These are phyloP conservation scores for Temnothorax rugatulus DNA, from an alignment of 2,888 invertebrate genomes.

Conservation along the genomic window DNA sequence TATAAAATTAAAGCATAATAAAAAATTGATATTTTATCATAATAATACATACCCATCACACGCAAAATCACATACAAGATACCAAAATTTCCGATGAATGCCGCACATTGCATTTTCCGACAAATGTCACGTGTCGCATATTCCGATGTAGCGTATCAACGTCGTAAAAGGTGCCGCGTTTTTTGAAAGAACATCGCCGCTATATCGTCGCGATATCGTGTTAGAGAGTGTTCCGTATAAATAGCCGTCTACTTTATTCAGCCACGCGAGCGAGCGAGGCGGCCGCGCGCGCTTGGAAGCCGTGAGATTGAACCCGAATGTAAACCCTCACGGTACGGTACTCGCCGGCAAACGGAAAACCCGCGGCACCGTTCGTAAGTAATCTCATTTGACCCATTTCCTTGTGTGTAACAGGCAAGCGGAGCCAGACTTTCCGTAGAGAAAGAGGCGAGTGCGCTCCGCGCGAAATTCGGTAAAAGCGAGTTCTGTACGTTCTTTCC, in stretches of 20 bases:
- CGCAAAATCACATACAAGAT: background rate
- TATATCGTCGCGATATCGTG: conserved; percentile 36
- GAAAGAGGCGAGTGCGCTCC: conserved; percentile 38
- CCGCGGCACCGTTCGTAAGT: conserved; percentile 54
- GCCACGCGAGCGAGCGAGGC: background rate
- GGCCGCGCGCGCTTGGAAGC: conserved; percentile 18
- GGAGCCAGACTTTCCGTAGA: conserved; percentile 43
- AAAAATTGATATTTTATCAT: conserved; percentile 7
- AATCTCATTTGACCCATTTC: conserved; percentile 58
- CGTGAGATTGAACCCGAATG: conserved; percentile 50
- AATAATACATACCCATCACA: too few relatives aligned
- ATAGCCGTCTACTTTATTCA: conserved; percentile 56
- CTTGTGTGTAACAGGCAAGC: conserved; percentile 51
- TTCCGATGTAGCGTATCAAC: conserved; percentile 11
- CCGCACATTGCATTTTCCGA: background rate
- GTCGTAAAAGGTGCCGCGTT: conserved; percentile 15
- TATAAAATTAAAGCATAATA: background rate
- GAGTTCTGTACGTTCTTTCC: conserved; percentile 25
- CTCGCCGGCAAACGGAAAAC: conserved; percentile 50
- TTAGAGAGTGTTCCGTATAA: conserved; percentile 51
- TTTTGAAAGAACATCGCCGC: conserved; percentile 32
- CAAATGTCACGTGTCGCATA: conserved; percentile 2
- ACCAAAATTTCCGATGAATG: conserved; percentile 4
- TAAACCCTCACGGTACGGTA: conserved; percentile 38
- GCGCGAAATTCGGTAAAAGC: conserved; percentile 47